Base-by-base conservation (phyloP, 2,888 invertebrate species). In the Melinaea menophilus region DNA sequence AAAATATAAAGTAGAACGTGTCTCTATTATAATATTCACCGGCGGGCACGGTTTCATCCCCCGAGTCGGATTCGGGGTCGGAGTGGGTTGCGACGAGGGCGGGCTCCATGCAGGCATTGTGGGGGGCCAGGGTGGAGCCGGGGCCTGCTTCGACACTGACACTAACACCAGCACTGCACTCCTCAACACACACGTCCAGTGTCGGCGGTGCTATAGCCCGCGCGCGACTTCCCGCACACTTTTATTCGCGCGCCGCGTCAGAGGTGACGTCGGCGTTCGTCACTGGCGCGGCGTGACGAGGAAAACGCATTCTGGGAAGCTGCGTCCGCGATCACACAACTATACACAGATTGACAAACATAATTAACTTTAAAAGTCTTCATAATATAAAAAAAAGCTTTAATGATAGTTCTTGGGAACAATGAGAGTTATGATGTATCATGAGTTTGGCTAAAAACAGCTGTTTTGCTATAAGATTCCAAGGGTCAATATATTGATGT, bases 281-380 rank as follows among this genome's bases (percentile, higher is more conserved):
- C 86, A 85, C 74, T 79, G 77, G 74, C 72, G 71, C 75, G 70
- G 22, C 64, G 58, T 66, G 67, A 69, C 80, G 81, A 89, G 89
- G 90, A 90, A 89, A 90, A 90, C 86, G 90, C 79, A 82, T 89
- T 89, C 90, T 79, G 78, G 77, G 90, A 90, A 90, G 80, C 81
- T 81, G 80, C 76, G 74, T 72, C 11, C 58, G 65, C 65, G 57
- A 61, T 5, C 9, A 51, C 9, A 22, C 7, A 22, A 31, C 3
- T 31, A 51, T 31, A 9, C 7, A 31, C 51, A 3, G 12, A 31
- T 22, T 22, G 51, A 11, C 22, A 22, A 22, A 22, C 22, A 22
- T 22, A 22, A 22, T 22, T 22, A 22, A 22, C 22, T 22, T 22
- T 22, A 22, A 22, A 22, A 22, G 22, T 22, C 22, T 22, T 22